Evolutionary conservation across 2,113 vertebrate genomes (phyloP).

Genomic region (Alaudala cheleensis): DNA sequence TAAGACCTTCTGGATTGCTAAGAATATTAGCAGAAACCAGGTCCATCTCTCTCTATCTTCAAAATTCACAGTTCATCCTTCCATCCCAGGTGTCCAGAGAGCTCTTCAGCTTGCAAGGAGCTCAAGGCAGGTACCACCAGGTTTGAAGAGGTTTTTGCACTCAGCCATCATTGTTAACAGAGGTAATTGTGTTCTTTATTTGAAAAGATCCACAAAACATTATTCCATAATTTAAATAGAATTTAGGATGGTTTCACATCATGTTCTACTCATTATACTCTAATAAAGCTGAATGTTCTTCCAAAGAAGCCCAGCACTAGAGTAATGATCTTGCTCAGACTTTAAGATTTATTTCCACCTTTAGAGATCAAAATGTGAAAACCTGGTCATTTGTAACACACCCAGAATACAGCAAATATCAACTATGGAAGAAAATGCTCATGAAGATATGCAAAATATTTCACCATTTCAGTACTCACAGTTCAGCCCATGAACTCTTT

Average conservation of each 20-base stretch:
- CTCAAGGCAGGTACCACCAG: not conserved
- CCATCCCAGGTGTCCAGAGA: not conserved
- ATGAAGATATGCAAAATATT: conserved; percentile 9
- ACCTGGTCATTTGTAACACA: conserved; percentile 14
- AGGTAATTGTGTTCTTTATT: not conserved
- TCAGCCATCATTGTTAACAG: not conserved
- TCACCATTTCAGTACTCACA: not conserved
- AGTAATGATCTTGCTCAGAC: not conserved
- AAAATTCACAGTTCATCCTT: not conserved
- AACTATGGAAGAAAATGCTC: not conserved
- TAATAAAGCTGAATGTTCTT: not conserved
- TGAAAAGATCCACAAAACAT: not conserved
- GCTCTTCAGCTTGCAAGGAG: not conserved
- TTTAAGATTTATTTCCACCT: conserved; percentile 1
- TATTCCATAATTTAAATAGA: not conserved
- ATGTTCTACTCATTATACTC: not conserved
- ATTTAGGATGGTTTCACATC: rapidly evolving
- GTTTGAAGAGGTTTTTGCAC: not conserved
- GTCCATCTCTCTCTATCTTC: not conserved
- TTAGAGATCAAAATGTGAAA: not conserved
- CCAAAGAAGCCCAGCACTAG: not conserved
- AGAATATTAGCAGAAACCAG: not conserved
- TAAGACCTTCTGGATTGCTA: not conserved
- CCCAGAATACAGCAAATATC: not conserved
- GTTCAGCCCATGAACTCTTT: not conserved